Percentiles rank a stretch among this genome's conserved stretches.
Conservation (phyloP, 2,888 invertebrate species). For the Podotricha telesiphe region DNA sequence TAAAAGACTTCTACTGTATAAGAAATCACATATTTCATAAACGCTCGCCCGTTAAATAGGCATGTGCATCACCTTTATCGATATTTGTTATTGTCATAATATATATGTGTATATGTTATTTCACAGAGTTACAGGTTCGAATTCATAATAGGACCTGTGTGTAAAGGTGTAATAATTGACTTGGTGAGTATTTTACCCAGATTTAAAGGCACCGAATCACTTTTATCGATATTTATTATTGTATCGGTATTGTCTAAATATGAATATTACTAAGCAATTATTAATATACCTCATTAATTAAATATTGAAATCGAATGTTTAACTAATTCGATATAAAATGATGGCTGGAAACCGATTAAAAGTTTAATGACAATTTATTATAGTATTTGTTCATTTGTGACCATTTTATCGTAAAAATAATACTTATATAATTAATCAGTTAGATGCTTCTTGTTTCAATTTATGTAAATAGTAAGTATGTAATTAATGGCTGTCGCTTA, state of each 20-base stretch:
- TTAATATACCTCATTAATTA: conserved; percentile 33
- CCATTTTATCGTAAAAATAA: conserved; percentile 20
- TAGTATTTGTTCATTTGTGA: not conserved
- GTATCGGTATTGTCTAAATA: not conserved
- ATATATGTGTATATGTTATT: too few species aligned
- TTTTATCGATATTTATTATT: conserved; percentile 3
- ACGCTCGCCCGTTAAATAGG: conserved; percentile 57
- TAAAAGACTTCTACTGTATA: conserved; percentile 82
- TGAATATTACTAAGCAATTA: not conserved
- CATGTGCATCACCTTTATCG: conserved; percentile 44
- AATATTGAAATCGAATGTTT: conserved; percentile 17
- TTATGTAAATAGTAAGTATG: conserved; percentile 32
- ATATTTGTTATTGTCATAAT: not conserved
- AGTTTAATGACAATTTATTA: conserved; percentile 32
- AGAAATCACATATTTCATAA: conserved; percentile 83
- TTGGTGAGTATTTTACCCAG: too few species aligned
- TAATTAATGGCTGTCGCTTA: conserved; percentile 32
- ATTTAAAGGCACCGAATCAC: not conserved
- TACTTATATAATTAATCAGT: conserved; percentile 24
- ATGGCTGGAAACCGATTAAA: conserved; percentile 20
- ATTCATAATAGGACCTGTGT: too few species aligned
- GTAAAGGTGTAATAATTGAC: too few species aligned
- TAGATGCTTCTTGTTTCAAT: conserved; percentile 23
- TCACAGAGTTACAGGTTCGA: too few species aligned
- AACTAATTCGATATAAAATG: conserved; percentile 15